phyloP scores from a whole-genome alignment of 2,797 vertebrate species.

The Erithacus rubecula region DNA sequence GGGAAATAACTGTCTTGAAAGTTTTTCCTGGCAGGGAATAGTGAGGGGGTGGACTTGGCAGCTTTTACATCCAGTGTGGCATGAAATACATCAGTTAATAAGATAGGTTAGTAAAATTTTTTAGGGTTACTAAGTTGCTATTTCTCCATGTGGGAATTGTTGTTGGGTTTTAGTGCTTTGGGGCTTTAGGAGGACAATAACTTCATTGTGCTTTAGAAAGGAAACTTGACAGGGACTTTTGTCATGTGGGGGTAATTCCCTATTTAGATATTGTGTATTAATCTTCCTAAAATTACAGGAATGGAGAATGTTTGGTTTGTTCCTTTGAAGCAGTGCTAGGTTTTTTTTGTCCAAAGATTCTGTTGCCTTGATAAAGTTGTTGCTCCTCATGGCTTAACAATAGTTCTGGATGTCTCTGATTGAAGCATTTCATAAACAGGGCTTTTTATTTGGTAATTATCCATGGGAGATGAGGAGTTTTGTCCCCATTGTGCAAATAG shows the following conservation, averaged over 20 bases:
- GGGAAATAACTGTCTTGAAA: background rate
- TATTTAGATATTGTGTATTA: background rate
- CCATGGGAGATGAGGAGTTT: background rate
- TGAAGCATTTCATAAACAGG: background rate
- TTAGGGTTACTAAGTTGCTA: background rate
- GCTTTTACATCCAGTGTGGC: background rate
- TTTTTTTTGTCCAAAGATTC: background rate
- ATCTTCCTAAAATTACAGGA: background rate
- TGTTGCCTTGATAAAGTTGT: background rate
- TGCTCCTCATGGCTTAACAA: background rate
- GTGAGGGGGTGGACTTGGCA: background rate
- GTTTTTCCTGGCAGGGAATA: background rate
- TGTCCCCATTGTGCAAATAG: background rate
- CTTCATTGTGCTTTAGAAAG: background rate
- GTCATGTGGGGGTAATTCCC: background rate
- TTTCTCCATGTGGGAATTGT: background rate
- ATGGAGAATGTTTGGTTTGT: background rate
- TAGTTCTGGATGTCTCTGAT: background rate
- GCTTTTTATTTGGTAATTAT: background rate
- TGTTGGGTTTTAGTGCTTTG: background rate
- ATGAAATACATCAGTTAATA: background rate
- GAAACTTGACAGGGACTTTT: background rate
- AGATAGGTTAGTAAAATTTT: background rate
- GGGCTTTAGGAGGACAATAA: background rate
- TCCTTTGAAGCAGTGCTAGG: background rate